phyloP scores from a whole-genome alignment of 2,888 invertebrate genomes.

The Drosophila mayaguana region DNA sequence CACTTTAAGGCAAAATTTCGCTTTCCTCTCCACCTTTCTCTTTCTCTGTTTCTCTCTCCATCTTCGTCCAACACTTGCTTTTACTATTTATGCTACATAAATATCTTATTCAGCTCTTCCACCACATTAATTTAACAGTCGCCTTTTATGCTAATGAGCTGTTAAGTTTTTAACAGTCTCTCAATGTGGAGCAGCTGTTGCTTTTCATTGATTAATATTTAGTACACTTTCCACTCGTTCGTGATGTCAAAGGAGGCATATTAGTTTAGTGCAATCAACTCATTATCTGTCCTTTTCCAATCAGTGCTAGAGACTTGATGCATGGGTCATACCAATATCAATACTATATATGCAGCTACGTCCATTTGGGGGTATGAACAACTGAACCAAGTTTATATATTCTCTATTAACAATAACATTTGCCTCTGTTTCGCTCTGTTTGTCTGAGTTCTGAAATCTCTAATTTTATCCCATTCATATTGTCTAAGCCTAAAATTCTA shows the following conservation, averaged over 20 bases:
- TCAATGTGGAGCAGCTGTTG: conserved; percentile 1
- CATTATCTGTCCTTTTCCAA: background rate
- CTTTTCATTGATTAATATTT: conserved; percentile 3
- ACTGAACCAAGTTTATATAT: too few species aligned
- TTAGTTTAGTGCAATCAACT: too few species aligned
- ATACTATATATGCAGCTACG: too few species aligned
- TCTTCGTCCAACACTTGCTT: background rate
- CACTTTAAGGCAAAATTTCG: background rate
- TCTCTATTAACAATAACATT: too few species aligned
- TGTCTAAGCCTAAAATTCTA: too few species aligned
- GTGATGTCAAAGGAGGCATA: background rate
- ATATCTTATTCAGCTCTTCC: conserved; percentile 2
- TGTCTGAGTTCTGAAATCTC: too few species aligned
- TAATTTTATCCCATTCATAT: too few species aligned
- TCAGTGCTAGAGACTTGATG: background rate
- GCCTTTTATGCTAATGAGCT: conserved; percentile 8
- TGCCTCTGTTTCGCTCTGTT: too few species aligned
- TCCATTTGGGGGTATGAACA: too few species aligned
- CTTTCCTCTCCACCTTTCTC: background rate
- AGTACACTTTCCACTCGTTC: background rate
- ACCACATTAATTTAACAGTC: background rate
- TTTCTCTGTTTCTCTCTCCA: background rate
- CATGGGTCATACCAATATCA: too few species aligned
- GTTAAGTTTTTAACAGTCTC: conserved; percentile 10
- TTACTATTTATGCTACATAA: background rate